Conservation (phyloP, 2,113 vertebrate species). For the Leptobrachium leishanense region DNA sequence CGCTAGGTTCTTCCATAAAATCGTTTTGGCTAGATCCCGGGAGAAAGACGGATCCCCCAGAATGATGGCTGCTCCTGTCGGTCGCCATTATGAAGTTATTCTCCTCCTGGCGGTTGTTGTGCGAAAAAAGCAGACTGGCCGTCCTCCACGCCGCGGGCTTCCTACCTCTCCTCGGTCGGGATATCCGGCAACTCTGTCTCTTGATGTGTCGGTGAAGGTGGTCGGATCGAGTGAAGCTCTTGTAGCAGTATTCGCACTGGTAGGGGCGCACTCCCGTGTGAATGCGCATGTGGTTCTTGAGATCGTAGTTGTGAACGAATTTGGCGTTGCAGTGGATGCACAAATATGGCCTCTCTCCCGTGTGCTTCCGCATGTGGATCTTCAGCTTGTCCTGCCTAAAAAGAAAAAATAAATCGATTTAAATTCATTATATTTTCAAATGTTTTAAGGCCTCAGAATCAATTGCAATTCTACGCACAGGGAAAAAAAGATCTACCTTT, state of each 20-base stretch:
- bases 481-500: no score
- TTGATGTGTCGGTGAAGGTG: conserved; percentile 97
- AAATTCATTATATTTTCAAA: neutral
- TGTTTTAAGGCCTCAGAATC: no score
- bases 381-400: conserved; percentile 97
- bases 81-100: conserved; percentile 68
- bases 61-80: conserved; percentile 63
- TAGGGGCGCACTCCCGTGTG: conserved; percentile 95
- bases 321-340: conserved; percentile 98
- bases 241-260: conserved; percentile 98
- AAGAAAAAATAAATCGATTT: neutral
- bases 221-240: conserved; percentile 96
- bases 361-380: conserved; percentile 99
- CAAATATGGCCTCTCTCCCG: conserved; percentile 93
- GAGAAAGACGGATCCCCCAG: conserved; percentile 66
- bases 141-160: conserved; percentile 86
- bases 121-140: conserved; percentile 77
- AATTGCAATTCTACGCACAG: no score
- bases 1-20: conserved; percentile 72
- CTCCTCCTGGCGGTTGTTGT: conserved; percentile 63
- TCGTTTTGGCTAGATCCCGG: conserved; percentile 72
- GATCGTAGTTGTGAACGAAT: conserved; percentile 98
- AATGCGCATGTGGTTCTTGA: conserved; percentile 98
- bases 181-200: conserved; percentile 90
- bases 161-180: conserved; percentile 82